A percentile compares a stretch with the other conserved stretches of the same genome.
These are phyloP conservation scores for Drosophila aff. DNA, from an alignment of 1,140 invertebrate genomes.

Conservation along the genomic window DNA sequence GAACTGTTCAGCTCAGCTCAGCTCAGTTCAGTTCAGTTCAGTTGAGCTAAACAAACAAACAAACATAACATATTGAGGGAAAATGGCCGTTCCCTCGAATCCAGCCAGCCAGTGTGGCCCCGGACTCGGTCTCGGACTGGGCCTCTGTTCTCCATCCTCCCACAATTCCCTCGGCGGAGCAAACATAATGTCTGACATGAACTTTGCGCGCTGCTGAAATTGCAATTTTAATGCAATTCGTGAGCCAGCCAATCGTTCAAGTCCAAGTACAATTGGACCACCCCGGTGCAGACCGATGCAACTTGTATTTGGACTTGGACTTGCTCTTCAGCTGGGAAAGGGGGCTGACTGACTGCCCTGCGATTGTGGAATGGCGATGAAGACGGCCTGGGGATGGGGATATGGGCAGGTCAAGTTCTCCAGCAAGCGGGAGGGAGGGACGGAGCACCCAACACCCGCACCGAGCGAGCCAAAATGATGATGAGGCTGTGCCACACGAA, in stretches of 20 bases:
- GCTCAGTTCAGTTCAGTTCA: neutral
- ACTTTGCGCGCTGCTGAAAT: constrained; percentile 84
- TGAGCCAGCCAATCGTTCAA: constrained; percentile 81
- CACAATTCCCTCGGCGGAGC: constrained; percentile 57
- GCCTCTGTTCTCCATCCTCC: constrained; percentile 55
- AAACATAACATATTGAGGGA: constrained; percentile 36
- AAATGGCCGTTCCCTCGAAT: constrained; percentile 75
- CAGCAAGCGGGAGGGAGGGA: constrained; percentile 2
- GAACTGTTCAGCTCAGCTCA: constrained; percentile 22
- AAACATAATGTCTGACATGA: constrained; percentile 83
- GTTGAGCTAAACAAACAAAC: constrained; percentile 19
- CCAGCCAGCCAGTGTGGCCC: constrained; percentile 74
- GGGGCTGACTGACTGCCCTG: constrained; percentile 8
- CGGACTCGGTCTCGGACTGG: constrained; percentile 12
- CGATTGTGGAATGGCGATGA: constrained; percentile 28
- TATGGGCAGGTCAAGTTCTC: constrained; percentile 40
- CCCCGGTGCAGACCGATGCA: constrained; percentile 55
- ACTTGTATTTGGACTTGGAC: constrained; percentile 23
- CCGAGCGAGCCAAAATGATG: constrained; percentile 46
- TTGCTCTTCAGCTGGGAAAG: constrained; percentile 17
- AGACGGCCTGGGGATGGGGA: constrained; percentile 18
- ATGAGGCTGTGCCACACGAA: constrained; percentile 41
- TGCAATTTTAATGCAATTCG: constrained; percentile 85
- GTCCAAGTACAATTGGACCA: constrained; percentile 82
- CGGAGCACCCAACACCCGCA: constrained; percentile 37